Base-by-base conservation (phyloP, 2,797 vertebrate species). In the Dromococcyx pavoninus region DNA sequence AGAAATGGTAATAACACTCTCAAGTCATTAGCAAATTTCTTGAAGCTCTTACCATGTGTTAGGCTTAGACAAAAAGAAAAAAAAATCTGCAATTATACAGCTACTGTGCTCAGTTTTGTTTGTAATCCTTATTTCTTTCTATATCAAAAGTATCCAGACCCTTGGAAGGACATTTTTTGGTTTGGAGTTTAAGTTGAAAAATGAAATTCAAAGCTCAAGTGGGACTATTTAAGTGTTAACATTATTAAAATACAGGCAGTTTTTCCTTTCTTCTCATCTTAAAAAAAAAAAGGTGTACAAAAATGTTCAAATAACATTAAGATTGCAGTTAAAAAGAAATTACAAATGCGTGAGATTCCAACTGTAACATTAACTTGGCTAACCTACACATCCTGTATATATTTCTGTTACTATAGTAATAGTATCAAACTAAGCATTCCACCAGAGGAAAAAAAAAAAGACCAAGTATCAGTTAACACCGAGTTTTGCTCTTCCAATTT, bases 301-400 rank as follows among this genome's bases (percentile, higher is more conserved):
- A 95, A 93, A 91, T 27, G 70, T 95, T 71, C 77, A 81, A 91
- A 84, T 90, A 88, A 80, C 39, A 30, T 94, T 91, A 94, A 88
- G 76, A 70, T 16, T 51, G 74, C 67, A 88, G 76, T 93, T 90
- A 76, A 88, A 92, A 96, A 84, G 62, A 94, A 94, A 84, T 87
- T 87, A 89, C 46, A 73, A 80, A 89, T 50, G 85, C 13, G 0
- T 62, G 77, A 33, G 73, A 84, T 51, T 96, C 91, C 94, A 97
- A 93, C 60, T 79, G 79, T 30, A 95, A 96, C 91, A 93, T 82
- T 92, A 33, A 79, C 74, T 96, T 96, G 94, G 94, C 88, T 88
- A 88, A 33, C 13, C 22, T 82, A 93, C 33, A 44, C 46, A 77
- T 87, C 77, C 94, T 94, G 79, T 79, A 91, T 91, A 30, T 82